Base-by-base conservation (phyloP, 2,113 vertebrate species). In the Calidris pygmaea region DNA sequence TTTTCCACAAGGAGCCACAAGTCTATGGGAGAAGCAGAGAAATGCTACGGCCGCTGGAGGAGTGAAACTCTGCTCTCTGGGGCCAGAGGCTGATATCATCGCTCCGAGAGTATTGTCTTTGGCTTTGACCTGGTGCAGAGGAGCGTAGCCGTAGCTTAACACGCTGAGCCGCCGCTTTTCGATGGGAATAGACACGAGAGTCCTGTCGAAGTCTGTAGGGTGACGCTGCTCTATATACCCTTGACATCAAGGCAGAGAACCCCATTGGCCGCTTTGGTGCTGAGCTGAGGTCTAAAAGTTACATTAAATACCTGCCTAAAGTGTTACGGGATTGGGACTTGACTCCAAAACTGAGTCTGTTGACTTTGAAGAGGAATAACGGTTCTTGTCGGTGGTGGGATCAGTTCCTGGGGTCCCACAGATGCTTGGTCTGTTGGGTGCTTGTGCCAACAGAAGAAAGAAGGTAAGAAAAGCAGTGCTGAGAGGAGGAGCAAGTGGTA, bases 1-100 rank as follows among this genome's bases (percentile, higher is more conserved):
- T 94, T 93, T 92, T 96, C 92, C 92, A 72, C 73, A 70, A 92
- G 95, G 87, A 96, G 89, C 89, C 94, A 95, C 92, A 59, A 73
- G 92, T 91, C 93, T 93, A 60, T 34, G 8, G 7, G 62, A 92
- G 89, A 62, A 74, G 73, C 7, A 3, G 72, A 81, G 90, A 86
- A 96, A 86, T 3, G 79, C 79, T 73, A 3, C 0, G 1, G 60
- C 52, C 56, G 16, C 72, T 56, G 68, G 29, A 89, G 72, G 65
- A 81, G 92, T 20, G 43, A 48, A 67, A 39, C 50, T 56, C 74
- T 18, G 30, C 34, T 66, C 59, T 39, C 59, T 0, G 3, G 3
- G 72, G 75, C 87, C 90, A 91, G 92, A 56, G 3, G 19, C 78
- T 91, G 96, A 88, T 94, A 84, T 81, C 82, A 66, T 43, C 66